Base-by-base conservation (phyloP, 1,140 invertebrate species). In the Nephila pilipes region DNA sequence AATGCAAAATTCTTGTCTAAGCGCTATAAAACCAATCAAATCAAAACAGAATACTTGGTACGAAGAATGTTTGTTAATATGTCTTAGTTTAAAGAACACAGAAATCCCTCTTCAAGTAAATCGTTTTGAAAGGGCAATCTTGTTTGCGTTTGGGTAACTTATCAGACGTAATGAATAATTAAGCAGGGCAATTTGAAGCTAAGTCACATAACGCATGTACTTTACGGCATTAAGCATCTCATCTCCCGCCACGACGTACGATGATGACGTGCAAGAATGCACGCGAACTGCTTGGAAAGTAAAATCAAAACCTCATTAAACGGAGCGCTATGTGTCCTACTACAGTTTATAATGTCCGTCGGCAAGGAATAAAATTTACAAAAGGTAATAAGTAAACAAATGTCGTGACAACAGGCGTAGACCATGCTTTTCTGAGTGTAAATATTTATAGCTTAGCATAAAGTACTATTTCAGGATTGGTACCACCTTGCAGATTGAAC, bases 331-430 rank as follows among this genome's bases (percentile, higher is more conserved):
- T 63, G 22, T 87, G 85, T 87, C 20, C 85, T 60, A 32, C 36
- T 25, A 29, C 80, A 54, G 80, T 83, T 83, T 83, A 83, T 55
- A 63, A 60, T 87, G 85, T 63, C 87, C 54, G 60, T 88, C 38
- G 32, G 55, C 32, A 75, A 75, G 63, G 87, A 46, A 88, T 88
- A 25, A 65, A 88, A 38, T 75, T 88, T 88, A 88, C 46, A 88
- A 88, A 85, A 88, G 87, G 63, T 88, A 88, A 88, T 88, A 88
- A 75, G 87, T 75, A 88, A 88, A 88, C 63, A 88, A 88, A 88
- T 88, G 87, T 69, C 87, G 87, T 88, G 87, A 88, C 60, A 88
- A 57, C 36, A 22, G 29, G 25, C n/a, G n/a, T 8, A 58, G n/a
- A n/a, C 29, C 57, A 32, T 16, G 83, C 20, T 46, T 25, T 46